A percentile compares a stretch with the other conserved stretches of the same genome.
Conservation (phyloP, 2,113 vertebrate species). For the Coptodon rendalli region DNA sequence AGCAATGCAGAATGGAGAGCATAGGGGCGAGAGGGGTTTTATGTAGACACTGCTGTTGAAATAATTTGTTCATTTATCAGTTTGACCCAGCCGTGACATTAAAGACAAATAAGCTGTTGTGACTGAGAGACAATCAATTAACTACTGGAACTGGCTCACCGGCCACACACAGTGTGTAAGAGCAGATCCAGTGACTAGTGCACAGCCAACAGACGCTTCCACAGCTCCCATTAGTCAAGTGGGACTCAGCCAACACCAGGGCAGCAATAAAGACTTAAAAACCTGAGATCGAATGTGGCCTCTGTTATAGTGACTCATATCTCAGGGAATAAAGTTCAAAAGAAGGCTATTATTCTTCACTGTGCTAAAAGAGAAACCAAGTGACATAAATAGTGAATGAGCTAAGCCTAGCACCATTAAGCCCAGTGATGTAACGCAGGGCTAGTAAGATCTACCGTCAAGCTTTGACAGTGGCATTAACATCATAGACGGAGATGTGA, state of each 20-base stretch:
- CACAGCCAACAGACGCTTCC: not conserved
- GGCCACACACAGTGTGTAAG: not conserved
- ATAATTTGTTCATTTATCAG: not conserved
- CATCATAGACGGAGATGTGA: not conserved
- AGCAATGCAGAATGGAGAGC: not conserved
- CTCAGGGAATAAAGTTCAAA: not conserved
- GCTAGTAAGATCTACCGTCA: conserved; percentile 2
- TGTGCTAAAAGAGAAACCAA: not conserved
- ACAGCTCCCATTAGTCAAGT: conserved; percentile 20
- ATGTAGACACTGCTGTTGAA: not conserved
- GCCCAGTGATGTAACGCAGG: not conserved
- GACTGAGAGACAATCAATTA: conserved; percentile 3
- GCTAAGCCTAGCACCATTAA: conserved; percentile 7
- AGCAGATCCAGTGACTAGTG: not conserved
- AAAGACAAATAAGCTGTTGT: not conserved
- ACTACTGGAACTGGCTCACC: not conserved
- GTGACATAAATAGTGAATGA: conserved; percentile 8
- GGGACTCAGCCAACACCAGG: not conserved
- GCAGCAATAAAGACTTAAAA: not conserved
- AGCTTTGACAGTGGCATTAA: not conserved
- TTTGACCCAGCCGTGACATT: not conserved
- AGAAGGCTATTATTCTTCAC: not conserved
- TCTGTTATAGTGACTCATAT: not conserved
- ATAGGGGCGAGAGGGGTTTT: not conserved
- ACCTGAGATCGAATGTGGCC: not conserved